These are phyloP conservation scores for Rambutsinella grinnellia DNA, from an alignment of 2,888 invertebrate species.

Conservation along the genomic window DNA sequence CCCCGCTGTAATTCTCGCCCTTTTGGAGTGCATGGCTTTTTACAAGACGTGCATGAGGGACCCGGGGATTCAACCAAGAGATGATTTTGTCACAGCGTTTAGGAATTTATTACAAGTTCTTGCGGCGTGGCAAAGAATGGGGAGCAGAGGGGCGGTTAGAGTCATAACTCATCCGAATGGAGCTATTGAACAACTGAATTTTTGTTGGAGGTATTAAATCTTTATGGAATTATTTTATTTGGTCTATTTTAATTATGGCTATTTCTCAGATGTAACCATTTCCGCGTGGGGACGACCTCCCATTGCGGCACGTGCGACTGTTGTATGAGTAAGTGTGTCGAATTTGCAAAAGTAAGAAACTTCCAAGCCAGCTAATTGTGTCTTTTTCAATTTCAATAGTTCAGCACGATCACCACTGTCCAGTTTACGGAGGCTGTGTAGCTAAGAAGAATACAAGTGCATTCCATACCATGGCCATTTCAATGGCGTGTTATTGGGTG, in stretches of 20 bases:
- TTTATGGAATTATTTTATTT: background rate
- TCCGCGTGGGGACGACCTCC: conserved; percentile 29
- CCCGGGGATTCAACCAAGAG: conserved; percentile 55
- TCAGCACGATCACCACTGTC: conserved; percentile 63
- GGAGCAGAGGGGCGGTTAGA: background rate
- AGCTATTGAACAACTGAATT: background rate
- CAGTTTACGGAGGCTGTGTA: conserved; percentile 61
- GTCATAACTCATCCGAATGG: conserved; percentile 20
- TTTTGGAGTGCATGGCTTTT: conserved; percentile 34
- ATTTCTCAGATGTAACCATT: conserved; percentile 57
- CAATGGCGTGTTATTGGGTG: conserved; percentile 34
- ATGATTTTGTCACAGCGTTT: conserved; percentile 46
- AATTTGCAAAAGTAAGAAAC: background rate
- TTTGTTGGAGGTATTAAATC: conserved; percentile 22
- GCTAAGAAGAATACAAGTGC: conserved; percentile 54
- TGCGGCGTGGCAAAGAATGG: background rate
- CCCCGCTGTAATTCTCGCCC: conserved; percentile 13
- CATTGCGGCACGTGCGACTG: conserved; percentile 61
- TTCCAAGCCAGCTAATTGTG: too few species aligned
- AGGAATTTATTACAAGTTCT: conserved; percentile 32
- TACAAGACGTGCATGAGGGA: conserved; percentile 49
- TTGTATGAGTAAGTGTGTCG: conserved; percentile 53
- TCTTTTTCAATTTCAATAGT: conserved; percentile 13
- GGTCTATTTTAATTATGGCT: too few species aligned
- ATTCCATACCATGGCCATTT: conserved; percentile 58